These are phyloP conservation scores for Latrodectus geometricus DNA, from an alignment of 1,140 invertebrate species.

Conservation along the genomic window DNA sequence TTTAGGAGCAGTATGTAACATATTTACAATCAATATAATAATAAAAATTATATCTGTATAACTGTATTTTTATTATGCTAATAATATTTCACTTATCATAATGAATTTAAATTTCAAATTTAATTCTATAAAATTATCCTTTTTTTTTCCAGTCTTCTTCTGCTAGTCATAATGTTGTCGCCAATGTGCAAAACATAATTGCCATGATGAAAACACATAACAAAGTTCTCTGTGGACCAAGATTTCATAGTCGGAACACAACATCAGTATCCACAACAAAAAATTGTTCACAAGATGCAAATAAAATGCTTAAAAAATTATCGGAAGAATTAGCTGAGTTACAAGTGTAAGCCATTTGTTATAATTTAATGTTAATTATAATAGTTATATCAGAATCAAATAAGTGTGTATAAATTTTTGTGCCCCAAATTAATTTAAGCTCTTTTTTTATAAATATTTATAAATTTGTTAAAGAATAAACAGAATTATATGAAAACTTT, in stretches of 20 bases:
- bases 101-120: neutral
- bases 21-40: neutral
- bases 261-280: neutral
- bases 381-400: neutral
- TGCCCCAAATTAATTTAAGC: neutral
- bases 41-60: neutral
- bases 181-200: slow-evolving; percentile 51
- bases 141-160: slow-evolving; percentile 23
- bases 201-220: slow-evolving; percentile 51
- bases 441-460: neutral
- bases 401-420: neutral
- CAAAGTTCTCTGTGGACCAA: slow-evolving; percentile 38
- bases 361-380: neutral
- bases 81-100: neutral
- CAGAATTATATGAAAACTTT: neutral
- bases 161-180: slow-evolving; percentile 43
- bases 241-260: neutral
- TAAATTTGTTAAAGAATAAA: neutral
- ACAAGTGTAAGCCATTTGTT: neutral
- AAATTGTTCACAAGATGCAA: neutral
- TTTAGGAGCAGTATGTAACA: slow-evolving; percentile 41
- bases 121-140: neutral
- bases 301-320: slow-evolving; percentile 37
- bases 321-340: slow-evolving; percentile 27
- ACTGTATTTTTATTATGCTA: neutral